Evolutionary conservation across 2,888 invertebrate genomes (phyloP).

Genomic region (Altica lythri): DNA sequence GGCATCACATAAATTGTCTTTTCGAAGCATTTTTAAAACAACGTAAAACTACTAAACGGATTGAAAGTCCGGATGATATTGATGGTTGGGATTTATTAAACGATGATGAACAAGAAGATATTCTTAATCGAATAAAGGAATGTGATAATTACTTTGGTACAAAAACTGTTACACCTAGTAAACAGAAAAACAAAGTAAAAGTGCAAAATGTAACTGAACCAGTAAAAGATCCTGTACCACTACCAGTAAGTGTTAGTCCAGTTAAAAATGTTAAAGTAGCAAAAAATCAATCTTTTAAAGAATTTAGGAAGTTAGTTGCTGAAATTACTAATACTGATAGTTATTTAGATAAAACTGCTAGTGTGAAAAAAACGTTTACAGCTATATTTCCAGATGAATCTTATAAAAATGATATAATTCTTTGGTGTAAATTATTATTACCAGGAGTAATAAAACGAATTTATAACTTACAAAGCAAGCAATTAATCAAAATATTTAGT

Average conservation of each 20-base stretch:
- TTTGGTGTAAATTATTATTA: slow-evolving; percentile 82
- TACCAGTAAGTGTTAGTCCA: too few relatives aligned
- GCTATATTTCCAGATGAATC: slow-evolving; percentile 64
- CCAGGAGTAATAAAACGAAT: slow-evolving; percentile 83
- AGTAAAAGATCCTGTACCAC: too few relatives aligned
- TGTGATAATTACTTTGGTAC: slow-evolving; percentile 61
- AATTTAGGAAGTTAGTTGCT: slow-evolving; percentile 78
- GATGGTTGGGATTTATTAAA: slow-evolving; percentile 73
- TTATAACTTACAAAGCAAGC: slow-evolving; percentile 92
- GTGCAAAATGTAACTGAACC: slow-evolving; percentile 2
- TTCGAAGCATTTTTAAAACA: slow-evolving; percentile 81
- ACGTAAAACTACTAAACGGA: slow-evolving; percentile 78
- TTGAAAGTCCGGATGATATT: slow-evolving; percentile 77
- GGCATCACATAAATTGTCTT: slow-evolving; percentile 81
- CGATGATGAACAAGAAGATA: slow-evolving; percentile 68
- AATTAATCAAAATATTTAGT: slow-evolving; percentile 86
- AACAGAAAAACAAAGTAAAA: slow-evolving; percentile 43
- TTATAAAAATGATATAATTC: slow-evolving; percentile 76
- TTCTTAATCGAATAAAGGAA: slow-evolving; percentile 68
- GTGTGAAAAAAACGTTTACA: slow-evolving; percentile 69
- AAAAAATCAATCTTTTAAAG: slow-evolving; percentile 75
- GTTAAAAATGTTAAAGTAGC: slow-evolving; percentile 13
- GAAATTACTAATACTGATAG: slow-evolving; percentile 77
- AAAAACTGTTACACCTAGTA: slow-evolving; percentile 30
- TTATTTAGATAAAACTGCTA: slow-evolving; percentile 80